Evolutionary conservation across 2,797 vertebrate genomes (phyloP), one percentile per base, ranked within the genome.

Genomic region (Anguilla megastoma): DNA sequence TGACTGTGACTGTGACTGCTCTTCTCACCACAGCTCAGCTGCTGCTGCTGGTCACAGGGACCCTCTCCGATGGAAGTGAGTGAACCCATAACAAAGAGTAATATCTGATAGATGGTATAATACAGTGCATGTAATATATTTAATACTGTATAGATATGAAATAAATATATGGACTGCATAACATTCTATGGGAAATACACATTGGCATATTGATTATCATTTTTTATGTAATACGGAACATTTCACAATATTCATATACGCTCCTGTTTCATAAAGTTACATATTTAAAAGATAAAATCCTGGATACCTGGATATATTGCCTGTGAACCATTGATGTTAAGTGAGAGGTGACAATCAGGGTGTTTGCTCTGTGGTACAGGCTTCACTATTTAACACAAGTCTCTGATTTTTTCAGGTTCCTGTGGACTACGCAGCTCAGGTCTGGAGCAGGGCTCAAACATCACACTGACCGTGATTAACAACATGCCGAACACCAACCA

Each of bases 381-480:
- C 18, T 16, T 66, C 24, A n/a, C 27, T 69, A 30, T 27, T 69
- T 30, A 30, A 30, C 6, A 27, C 27, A 69, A 9, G 14, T 8
- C n/a, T 69, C 24, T 69, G 66, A 69, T 27, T 69, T 8, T 2
- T 36, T 33, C 30, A 76, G 10, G 30, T 36, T 8, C n/a, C 24
- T 69, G 0, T 33, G 71, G 9, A 36, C 36, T 3, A 76, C 12
- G 2, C 10, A 76, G 30, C 33, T 36, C 74, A 83, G 80, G 2
- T 83, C 0, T 83, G 2, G 9, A 3, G 4, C 14, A n/a, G 16
- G 16, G 0, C n/a, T 54, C n/a, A 79, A 45, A 89, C 79, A 88
- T 94, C 50, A 3, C 71, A 0, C 74, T 95, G 85, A 76, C 84
- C 33, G 93, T 95, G 86, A 21, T 79, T 36, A 90, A 92, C 90